Percentiles rank a stretch among this genome's conserved stretches.
Evolutionary conservation across 92 coral and sea anemone species (phyloP).

Genomic region (Meandrina meandrites): DNA sequence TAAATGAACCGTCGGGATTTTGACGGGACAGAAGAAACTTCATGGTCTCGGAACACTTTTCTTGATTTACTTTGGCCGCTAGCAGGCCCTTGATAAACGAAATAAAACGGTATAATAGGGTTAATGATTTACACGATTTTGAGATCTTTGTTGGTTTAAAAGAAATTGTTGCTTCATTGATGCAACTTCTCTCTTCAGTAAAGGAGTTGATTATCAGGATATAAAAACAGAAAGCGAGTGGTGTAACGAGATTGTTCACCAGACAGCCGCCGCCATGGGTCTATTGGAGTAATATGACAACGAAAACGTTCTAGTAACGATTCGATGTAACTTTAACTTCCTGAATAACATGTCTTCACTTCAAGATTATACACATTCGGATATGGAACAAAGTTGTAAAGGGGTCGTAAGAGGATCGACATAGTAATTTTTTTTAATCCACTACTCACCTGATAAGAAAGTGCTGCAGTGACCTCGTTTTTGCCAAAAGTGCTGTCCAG

Average conservation of each 20-base stretch:
- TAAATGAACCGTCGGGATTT: constrained; percentile 65
- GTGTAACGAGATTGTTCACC: too few species aligned
- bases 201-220: too few species aligned
- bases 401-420: too few species aligned
- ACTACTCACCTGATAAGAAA: constrained; percentile 1
- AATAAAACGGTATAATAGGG: neutral
- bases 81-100: constrained; percentile 60
- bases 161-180: too few species aligned
- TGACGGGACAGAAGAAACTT: constrained; percentile 57
- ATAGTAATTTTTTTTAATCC: too few species aligned
- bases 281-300: too few species aligned
- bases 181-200: too few species aligned
- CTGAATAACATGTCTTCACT: neutral
- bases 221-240: too few species aligned
- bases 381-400: neutral
- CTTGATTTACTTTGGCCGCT: constrained; percentile 50
- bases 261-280: too few species aligned
- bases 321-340: too few species aligned
- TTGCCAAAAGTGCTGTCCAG: constrained; percentile 2
- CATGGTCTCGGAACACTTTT: constrained; percentile 51
- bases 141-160: neutral
- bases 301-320: too few species aligned
- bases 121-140: neutral
- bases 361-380: neutral
- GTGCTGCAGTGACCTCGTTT: constrained; percentile 31